Evolutionary conservation across 1,140 invertebrate genomes (phyloP).

Genomic region (Wasmannia auropunctata): DNA sequence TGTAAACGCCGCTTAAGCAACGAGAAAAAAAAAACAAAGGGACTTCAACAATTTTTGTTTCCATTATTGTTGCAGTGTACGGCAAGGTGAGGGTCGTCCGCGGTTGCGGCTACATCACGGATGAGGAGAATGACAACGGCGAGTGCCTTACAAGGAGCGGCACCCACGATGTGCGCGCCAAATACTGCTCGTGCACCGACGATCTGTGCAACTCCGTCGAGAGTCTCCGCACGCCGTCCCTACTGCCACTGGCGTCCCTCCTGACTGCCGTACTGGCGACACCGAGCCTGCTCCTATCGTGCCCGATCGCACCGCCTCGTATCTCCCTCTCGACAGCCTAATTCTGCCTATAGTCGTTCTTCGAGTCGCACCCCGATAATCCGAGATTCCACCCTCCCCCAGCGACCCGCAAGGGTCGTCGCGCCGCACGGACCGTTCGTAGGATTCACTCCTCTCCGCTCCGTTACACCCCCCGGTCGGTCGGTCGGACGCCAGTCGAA

Average conservation of each 20-base stretch:
- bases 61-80: slow-evolving; percentile 87
- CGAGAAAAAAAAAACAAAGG: neutral
- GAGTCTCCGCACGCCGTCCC: slow-evolving; percentile 65
- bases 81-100: slow-evolving; percentile 90
- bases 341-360: slow-evolving; percentile 23
- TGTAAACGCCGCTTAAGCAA: too few relatives aligned
- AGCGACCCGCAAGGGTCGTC: slow-evolving; percentile 15
- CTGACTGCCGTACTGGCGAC: slow-evolving; percentile 57
- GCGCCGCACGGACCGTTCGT: slow-evolving; percentile 54
- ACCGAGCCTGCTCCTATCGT: slow-evolving; percentile 65
- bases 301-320: slow-evolving; percentile 33
- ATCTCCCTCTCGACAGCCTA: slow-evolving; percentile 66
- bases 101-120: slow-evolving; percentile 90
- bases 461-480: neutral
- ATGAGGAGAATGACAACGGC: slow-evolving; percentile 87
- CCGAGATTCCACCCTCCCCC: neutral
- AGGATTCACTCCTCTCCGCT: neutral
- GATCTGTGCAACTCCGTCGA: slow-evolving; percentile 89
- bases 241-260: slow-evolving; percentile 65
- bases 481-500: neutral
- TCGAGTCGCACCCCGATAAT: slow-evolving; percentile 39
- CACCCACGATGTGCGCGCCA: slow-evolving; percentile 90
- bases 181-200: slow-evolving; percentile 91
- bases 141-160: slow-evolving; percentile 88
- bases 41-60: neutral